Percentiles rank a stretch among this genome's conserved stretches.
phyloP scores from a whole-genome alignment of 2,113 vertebrate species.

The Rhineura floridana region DNA sequence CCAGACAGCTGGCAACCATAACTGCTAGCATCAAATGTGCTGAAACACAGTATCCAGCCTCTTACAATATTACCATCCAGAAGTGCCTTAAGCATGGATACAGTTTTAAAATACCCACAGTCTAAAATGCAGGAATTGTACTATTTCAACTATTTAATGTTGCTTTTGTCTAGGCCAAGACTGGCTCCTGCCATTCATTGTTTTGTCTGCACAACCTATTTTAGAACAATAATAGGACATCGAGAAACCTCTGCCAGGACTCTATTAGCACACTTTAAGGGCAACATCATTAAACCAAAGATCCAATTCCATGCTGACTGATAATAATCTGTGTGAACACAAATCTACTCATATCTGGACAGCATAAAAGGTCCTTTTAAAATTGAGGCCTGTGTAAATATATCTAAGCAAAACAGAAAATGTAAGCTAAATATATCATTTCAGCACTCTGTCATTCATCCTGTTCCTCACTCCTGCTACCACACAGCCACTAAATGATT shows the following conservation, averaged over 20 bases:
- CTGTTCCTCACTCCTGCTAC: not conserved
- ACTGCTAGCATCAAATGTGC: not conserved
- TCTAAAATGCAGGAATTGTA: slow-evolving; percentile 14
- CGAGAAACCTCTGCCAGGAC: not conserved
- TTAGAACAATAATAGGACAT: slow-evolving; percentile 1
- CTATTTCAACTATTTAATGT: slow-evolving; percentile 12
- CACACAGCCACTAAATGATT: not conserved
- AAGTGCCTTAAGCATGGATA: not conserved
- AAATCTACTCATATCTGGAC: slow-evolving; percentile 30
- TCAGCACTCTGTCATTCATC: not conserved
- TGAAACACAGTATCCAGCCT: not conserved
- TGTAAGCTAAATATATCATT: slow-evolving; percentile 17
- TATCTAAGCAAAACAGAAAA: not conserved
- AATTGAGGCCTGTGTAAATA: not conserved
- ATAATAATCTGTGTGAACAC: slow-evolving; percentile 20
- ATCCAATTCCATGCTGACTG: not conserved
- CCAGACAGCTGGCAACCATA: too few species aligned
- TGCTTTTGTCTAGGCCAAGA: slow-evolving; percentile 17
- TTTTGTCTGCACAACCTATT: not conserved
- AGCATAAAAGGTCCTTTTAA: slow-evolving; percentile 29
- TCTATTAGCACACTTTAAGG: not conserved
- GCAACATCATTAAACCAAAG: slow-evolving; percentile 11
- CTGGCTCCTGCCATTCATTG: slow-evolving; percentile 21
- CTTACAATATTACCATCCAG: not conserved
- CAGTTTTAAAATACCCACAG: not conserved